Conservation (phyloP, 37 sponge, comb jelly and placozoan species). For the Dysidea cf. avara region DNA sequence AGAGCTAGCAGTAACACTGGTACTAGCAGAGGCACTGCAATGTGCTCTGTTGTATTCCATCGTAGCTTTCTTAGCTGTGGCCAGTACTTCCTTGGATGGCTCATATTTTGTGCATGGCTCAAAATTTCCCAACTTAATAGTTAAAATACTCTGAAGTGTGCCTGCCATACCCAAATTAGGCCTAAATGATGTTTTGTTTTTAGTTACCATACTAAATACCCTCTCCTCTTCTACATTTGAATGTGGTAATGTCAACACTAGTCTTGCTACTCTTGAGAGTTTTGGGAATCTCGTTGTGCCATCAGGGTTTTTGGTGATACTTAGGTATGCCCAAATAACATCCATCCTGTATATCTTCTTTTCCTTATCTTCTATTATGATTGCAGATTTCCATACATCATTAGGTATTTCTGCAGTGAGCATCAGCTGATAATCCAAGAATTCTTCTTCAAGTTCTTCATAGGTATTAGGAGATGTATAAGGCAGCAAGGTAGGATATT, state of each 20-base stretch:
- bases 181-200: not conserved
- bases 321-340: conserved; percentile 24
- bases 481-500: not conserved
- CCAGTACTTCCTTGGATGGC: not conserved
- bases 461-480: not conserved
- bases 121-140: not conserved
- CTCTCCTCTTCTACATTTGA: too few relatives aligned
- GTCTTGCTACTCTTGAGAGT: not conserved
- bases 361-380: too few relatives aligned
- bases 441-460: conserved; percentile 4
- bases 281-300: too few relatives aligned
- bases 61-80: conserved; percentile 1
- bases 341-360: conserved; percentile 11
- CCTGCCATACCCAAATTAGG: not conserved
- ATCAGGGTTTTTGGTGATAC: too few relatives aligned
- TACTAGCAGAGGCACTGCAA: too few relatives aligned
- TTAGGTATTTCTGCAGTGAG: too few relatives aligned
- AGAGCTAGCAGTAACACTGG: too few relatives aligned
- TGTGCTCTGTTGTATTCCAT: conserved; percentile 1
- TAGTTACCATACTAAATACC: conserved; percentile 1
- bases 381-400: too few relatives aligned
- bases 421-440: conserved; percentile 20
- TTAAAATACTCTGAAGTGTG: conserved; percentile 1
- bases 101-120: not conserved
- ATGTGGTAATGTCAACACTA: too few relatives aligned